Evolutionary conservation across 2,797 vertebrate genomes (phyloP).

Genomic region (Staurois parvus): DNA sequence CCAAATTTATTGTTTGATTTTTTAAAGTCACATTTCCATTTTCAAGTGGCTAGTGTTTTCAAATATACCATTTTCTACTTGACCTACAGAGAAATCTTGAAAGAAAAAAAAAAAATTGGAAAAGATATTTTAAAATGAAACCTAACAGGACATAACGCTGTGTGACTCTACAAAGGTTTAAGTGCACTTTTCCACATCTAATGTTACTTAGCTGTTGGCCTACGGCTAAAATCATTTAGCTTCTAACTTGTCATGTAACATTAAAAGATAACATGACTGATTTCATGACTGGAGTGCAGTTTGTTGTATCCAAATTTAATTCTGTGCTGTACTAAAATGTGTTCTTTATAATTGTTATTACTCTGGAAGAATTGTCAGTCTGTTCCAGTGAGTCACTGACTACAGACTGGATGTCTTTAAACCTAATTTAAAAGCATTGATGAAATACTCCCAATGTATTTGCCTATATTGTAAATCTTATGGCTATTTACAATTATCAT

Average conservation of each 20-base stretch:
- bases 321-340: conserved; percentile 36
- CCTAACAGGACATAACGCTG: conserved; percentile 35
- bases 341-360: conserved; percentile 23
- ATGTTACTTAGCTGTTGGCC: conserved; percentile 54
- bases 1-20: too few species aligned
- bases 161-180: conserved; percentile 36
- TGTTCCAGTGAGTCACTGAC: not conserved
- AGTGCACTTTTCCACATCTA: conserved; percentile 53
- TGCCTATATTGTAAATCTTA: too few species aligned
- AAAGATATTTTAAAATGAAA: conserved; percentile 28
- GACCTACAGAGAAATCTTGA: not conserved
- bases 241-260: conserved; percentile 58
- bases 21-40: too few species aligned
- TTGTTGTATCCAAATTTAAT: conserved; percentile 48
- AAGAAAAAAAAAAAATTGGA: not conserved
- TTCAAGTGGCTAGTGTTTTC: not conserved
- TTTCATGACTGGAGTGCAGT: conserved; percentile 47
- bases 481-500: too few species aligned
- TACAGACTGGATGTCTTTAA: not conserved
- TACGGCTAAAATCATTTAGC: conserved; percentile 59
- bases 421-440: not conserved
- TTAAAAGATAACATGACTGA: conserved; percentile 55
- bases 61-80: not conserved
- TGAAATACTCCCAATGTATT: not conserved
- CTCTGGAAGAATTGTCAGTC: not conserved